Evolutionary conservation across 2,113 vertebrate genomes (phyloP).

Genomic region (Vulpes vulpes): DNA sequence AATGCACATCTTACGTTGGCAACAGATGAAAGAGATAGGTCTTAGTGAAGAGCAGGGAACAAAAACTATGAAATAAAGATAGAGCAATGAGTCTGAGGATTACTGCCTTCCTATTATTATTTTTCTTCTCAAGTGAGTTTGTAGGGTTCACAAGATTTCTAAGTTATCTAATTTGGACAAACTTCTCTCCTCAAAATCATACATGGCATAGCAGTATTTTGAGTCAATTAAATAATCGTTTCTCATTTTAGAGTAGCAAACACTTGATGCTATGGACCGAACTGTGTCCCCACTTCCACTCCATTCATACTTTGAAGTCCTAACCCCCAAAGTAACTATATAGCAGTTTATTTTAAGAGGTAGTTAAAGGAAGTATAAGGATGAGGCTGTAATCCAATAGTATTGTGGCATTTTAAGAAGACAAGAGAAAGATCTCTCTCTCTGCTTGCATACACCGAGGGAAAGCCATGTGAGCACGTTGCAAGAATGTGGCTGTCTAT

Average conservation of each 20-base stretch:
- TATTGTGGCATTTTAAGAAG: neutral
- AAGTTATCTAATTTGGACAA: conserved; percentile 4
- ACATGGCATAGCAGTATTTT: neutral
- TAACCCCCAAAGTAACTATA: neutral
- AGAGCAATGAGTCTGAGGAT: neutral
- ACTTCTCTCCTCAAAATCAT: neutral
- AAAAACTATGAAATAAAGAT: neutral
- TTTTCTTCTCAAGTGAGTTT: neutral
- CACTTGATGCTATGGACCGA: neutral
- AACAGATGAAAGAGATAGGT: neutral
- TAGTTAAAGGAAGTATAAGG: neutral
- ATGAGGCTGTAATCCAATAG: too few species aligned
- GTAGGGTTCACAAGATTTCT: neutral
- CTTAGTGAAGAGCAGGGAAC: neutral
- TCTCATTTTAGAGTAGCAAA: neutral
- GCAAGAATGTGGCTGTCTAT: neutral
- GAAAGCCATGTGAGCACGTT: neutral
- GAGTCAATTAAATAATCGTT: neutral
- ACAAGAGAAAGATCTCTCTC: neutral
- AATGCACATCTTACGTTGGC: neutral
- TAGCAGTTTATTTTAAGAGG: neutral
- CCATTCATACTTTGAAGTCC: neutral
- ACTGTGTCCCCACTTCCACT: too few species aligned
- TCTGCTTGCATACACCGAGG: accelerated
- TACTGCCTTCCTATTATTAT: neutral